A percentile compares a stretch with the other conserved stretches of the same genome.
phyloP scores from a whole-genome alignment of 2,113 vertebrate species.

The Nanorana parkeri region DNA sequence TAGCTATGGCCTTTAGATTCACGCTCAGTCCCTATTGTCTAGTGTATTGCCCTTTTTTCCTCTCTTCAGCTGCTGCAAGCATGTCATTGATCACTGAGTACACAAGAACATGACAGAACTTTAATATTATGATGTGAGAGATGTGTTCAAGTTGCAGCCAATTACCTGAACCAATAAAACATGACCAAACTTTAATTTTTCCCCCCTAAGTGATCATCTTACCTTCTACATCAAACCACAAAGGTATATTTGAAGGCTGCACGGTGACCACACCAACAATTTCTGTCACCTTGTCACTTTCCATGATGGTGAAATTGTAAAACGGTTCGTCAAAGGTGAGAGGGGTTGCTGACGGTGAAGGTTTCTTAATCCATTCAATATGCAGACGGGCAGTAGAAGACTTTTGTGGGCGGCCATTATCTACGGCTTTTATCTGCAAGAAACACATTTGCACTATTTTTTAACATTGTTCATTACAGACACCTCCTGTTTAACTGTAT shows the following conservation, averaged over 20 bases:
- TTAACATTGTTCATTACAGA: background rate
- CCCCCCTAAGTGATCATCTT: slow-evolving; percentile 64
- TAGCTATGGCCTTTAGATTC: no score
- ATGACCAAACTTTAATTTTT: slow-evolving; percentile 65
- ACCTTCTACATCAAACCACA: slow-evolving; percentile 97
- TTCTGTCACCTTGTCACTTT: slow-evolving; percentile 90
- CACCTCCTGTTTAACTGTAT: no score
- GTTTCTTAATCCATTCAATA: slow-evolving; percentile 93
- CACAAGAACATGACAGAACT: no score
- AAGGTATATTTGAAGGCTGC: slow-evolving; percentile 80
- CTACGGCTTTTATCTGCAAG: slow-evolving; percentile 90
- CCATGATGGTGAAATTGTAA: slow-evolving; percentile 97
- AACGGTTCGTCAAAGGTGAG: slow-evolving; percentile 88
- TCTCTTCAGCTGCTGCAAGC: no score
- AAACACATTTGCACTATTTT: background rate
- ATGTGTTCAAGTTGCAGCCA: no score
- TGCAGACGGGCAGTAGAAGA: slow-evolving; percentile 91
- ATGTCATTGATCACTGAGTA: no score
- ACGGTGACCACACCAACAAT: slow-evolving; percentile 94
- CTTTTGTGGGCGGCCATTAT: slow-evolving; percentile 95
- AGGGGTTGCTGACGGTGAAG: slow-evolving; percentile 68
- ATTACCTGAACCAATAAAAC: no score
- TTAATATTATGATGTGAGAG: no score
- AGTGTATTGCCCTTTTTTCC: no score
- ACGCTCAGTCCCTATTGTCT: no score